Percentiles rank a stretch among this genome's conserved stretches.
These are phyloP conservation scores for Pegoplata infirma DNA, from an alignment of 2,888 invertebrate species.

Conservation along the genomic window DNA sequence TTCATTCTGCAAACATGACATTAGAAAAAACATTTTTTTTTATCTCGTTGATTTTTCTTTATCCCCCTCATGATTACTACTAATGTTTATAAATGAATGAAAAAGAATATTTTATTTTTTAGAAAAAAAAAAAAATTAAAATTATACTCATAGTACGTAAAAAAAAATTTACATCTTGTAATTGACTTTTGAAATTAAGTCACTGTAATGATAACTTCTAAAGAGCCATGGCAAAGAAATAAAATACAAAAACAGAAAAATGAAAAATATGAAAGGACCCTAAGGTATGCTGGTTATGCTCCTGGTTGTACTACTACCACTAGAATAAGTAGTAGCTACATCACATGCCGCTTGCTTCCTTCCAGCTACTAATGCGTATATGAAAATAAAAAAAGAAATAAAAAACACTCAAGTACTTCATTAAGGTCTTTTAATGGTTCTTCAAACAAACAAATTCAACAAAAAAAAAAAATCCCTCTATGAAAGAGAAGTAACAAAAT, in stretches of 20 bases:
- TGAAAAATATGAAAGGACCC: slow-evolving; percentile 39
- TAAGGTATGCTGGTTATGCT: slow-evolving; percentile 46
- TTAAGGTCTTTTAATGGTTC: slow-evolving; percentile 61
- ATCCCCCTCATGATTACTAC: too few species aligned
- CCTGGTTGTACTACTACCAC: too few species aligned
- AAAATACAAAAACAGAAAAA: neutral
- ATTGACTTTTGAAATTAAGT: slow-evolving; percentile 63
- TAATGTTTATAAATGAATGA: slow-evolving; percentile 31
- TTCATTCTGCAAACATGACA: too few species aligned
- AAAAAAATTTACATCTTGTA: slow-evolving; percentile 57
- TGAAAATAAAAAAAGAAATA: neutral
- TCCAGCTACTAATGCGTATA: slow-evolving; percentile 3
- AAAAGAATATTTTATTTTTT: slow-evolving; percentile 31
- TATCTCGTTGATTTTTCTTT: too few species aligned
- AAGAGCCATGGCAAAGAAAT: slow-evolving; percentile 48
- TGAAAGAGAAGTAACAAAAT: slow-evolving; percentile 18
- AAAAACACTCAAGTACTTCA: slow-evolving; percentile 58
- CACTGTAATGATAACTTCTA: slow-evolving; percentile 61
- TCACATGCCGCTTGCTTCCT: slow-evolving; percentile 22
- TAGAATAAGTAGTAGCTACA: neutral
- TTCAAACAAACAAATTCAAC: slow-evolving; percentile 58
- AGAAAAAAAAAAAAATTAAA: slow-evolving; percentile 13
- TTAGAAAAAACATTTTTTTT: too few species aligned
- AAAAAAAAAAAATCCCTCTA: too few species aligned
- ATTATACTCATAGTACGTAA: slow-evolving; percentile 19